Conservation (phyloP, 2,113 vertebrate species). For the Edolisoma coerulescens region DNA sequence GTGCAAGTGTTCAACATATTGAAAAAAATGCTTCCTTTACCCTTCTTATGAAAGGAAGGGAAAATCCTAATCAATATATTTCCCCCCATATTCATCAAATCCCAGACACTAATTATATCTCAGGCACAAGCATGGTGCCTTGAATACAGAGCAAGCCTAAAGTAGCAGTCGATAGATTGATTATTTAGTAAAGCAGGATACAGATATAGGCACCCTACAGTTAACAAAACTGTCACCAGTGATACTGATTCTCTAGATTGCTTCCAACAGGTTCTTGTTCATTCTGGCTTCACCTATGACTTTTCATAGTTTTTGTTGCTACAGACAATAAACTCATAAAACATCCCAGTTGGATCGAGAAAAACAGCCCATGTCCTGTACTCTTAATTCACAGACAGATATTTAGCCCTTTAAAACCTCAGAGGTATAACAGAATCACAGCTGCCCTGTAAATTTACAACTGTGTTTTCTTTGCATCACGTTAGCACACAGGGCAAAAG, state of each 20-base stretch:
- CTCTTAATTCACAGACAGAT: not conserved
- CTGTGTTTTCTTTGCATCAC: not conserved
- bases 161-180: not conserved
- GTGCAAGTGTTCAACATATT: not conserved
- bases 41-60: not conserved
- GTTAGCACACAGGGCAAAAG: not conserved
- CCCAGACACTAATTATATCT: not conserved
- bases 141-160: not conserved
- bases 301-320: not conserved
- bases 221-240: not conserved
- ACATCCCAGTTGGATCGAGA: not conserved
- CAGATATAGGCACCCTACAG: not conserved
- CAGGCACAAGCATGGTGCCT: not conserved
- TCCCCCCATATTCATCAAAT: not conserved
- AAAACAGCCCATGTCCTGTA: not conserved
- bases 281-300: not conserved
- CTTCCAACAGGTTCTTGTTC: not conserved
- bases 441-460: not conserved
- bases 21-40: not conserved
- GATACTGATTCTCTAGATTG: not conserved
- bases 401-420: slow-evolving; percentile 1
- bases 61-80: not conserved
- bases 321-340: not conserved
- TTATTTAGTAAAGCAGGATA: not conserved
- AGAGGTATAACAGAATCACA: not conserved